A percentile compares a stretch with the other conserved stretches of the same genome.
phyloP scores from a whole-genome alignment of 1,140 invertebrate species.

The Halictus rubicundus region DNA sequence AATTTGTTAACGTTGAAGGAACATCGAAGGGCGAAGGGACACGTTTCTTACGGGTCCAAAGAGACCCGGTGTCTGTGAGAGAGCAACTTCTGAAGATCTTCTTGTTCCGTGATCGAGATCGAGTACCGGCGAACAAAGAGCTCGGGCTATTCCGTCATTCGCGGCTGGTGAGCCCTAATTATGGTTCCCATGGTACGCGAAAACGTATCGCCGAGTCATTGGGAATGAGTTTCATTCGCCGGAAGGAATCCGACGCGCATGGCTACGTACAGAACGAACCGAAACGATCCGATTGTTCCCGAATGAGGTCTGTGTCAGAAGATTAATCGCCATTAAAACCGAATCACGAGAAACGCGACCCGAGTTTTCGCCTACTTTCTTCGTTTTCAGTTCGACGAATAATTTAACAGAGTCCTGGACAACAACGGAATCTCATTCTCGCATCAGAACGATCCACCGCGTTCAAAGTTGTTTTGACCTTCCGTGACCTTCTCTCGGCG shows the following conservation, averaged over 20 bases:
- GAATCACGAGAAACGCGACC: neutral
- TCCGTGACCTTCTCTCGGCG: too few relatives aligned
- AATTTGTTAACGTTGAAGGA: too few relatives aligned
- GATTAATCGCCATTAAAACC: slow-evolving; percentile 23
- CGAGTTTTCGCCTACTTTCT: slow-evolving; percentile 8
- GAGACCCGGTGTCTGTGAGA: too few relatives aligned
- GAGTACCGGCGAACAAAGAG: slow-evolving; percentile 26
- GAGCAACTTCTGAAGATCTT: too few relatives aligned
- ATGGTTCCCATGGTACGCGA: slow-evolving; percentile 43
- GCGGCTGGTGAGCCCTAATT: slow-evolving; percentile 41
- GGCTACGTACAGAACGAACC: slow-evolving; percentile 22
- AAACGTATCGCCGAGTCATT: slow-evolving; percentile 51
- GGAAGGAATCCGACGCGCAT: slow-evolving; percentile 48
- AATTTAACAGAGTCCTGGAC: neutral
- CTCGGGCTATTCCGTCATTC: slow-evolving; percentile 43
- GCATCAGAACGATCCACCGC: too few relatives aligned
- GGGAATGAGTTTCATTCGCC: slow-evolving; percentile 34
- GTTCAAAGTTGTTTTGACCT: too few relatives aligned
- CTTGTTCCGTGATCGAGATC: slow-evolving; percentile 9
- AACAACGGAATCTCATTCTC: too few relatives aligned
- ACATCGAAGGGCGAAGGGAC: too few relatives aligned
- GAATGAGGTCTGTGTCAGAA: slow-evolving; percentile 34
- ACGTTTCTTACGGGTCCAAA: too few relatives aligned
- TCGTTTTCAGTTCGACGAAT: neutral
- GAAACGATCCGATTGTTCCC: slow-evolving; percentile 32